Evolutionary conservation across 2,113 vertebrate genomes (phyloP).

Genomic region (Microtus richardsoni): DNA sequence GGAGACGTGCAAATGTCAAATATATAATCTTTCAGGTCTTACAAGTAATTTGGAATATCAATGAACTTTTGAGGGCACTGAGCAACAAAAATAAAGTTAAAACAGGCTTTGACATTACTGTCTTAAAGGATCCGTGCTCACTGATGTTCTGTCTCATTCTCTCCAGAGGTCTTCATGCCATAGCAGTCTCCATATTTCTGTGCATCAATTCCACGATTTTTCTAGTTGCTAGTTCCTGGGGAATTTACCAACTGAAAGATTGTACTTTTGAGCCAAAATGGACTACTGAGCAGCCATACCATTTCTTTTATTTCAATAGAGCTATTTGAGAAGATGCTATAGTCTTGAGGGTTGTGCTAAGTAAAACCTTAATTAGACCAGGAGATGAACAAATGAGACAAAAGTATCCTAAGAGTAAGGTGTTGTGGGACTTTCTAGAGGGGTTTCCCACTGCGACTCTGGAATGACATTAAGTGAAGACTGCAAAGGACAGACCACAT

Average conservation of each 20-base stretch:
- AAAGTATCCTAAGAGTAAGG: constrained; percentile 16
- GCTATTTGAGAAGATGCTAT: neutral
- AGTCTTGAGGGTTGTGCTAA: neutral
- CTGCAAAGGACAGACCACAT: neutral
- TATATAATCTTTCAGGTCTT: neutral
- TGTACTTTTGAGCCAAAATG: neutral
- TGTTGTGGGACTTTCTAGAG: constrained; percentile 17
- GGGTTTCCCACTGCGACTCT: neutral
- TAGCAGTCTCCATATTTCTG: neutral
- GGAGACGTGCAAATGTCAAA: neutral
- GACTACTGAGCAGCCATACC: neutral
- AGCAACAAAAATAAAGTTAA: neutral
- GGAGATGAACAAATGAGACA: constrained; percentile 52
- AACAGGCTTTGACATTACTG: neutral
- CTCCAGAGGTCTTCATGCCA: neutral
- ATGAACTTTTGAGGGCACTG: neutral
- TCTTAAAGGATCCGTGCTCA: neutral
- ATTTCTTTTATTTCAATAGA: constrained; percentile 57
- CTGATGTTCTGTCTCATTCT: constrained; percentile 35
- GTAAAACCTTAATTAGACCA: constrained; percentile 30
- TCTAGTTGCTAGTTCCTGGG: neutral
- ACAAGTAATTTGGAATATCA: constrained; percentile 13
- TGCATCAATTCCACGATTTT: constrained; percentile 34
- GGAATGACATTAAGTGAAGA: neutral
- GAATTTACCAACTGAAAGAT: constrained; percentile 12